Conservation (phyloP, 1,140 invertebrate genomes). For the Camponotus pennsylvanicus region DNA sequence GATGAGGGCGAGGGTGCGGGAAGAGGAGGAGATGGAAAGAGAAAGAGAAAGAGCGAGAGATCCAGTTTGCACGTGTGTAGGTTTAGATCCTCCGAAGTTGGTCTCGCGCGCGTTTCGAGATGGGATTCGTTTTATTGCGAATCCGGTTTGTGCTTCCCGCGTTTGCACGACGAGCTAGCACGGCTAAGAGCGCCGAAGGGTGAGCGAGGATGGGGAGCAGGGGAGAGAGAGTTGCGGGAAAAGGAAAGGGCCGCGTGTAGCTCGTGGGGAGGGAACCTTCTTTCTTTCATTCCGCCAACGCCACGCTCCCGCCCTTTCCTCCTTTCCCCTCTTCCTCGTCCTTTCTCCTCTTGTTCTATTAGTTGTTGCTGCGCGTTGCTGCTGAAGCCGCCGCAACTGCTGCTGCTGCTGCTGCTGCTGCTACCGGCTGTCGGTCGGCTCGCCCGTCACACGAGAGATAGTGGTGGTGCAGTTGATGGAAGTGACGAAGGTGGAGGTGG, state of each 20-base stretch:
- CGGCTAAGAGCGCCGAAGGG: conserved; percentile 40
- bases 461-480: conserved; percentile 55
- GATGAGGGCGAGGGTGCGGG: conserved; percentile 4
- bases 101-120: conserved; percentile 69
- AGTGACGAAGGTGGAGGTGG: conserved; percentile 72
- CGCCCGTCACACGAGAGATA: conserved; percentile 8
- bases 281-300: conserved; percentile 66
- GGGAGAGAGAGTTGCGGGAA: conserved; percentile 64
- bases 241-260: conserved; percentile 56
- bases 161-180: conserved; percentile 51
- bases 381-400: conserved; percentile 8
- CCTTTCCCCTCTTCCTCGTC: not conserved
- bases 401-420: conserved; percentile 51
- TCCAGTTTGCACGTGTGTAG: conserved; percentile 74
- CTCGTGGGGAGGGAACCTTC: conserved; percentile 65
- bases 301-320: not conserved
- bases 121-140: conserved; percentile 81
- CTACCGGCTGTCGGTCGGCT: conserved; percentile 57
- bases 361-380: conserved; percentile 46
- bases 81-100: conserved; percentile 71
- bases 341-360: conserved; percentile 64
- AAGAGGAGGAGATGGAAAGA: conserved; percentile 65
- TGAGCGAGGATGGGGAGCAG: conserved; percentile 19
- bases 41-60: conserved; percentile 74
- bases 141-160: conserved; percentile 81